phyloP scores from a whole-genome alignment of 2,113 vertebrate species.

The Larimichthys crocea region DNA sequence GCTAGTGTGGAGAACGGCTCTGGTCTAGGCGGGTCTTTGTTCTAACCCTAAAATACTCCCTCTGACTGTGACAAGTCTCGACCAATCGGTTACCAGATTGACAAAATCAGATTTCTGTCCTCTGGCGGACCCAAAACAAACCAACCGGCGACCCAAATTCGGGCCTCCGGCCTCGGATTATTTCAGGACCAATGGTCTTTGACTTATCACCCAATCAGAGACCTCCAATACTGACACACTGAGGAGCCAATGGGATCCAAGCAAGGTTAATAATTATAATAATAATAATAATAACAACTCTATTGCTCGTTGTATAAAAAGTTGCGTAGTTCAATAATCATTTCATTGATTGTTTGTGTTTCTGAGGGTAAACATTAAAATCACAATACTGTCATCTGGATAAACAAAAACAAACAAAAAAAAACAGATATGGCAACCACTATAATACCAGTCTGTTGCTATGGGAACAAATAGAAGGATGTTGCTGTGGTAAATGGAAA shows the following conservation, averaged over 20 bases:
- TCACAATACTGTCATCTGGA: slow-evolving; percentile 82
- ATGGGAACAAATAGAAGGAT: slow-evolving; percentile 40
- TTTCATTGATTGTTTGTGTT: slow-evolving; percentile 59
- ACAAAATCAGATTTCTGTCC: not conserved
- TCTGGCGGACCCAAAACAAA: not conserved
- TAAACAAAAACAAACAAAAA: slow-evolving; percentile 38
- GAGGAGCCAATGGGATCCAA: slow-evolving; percentile 68
- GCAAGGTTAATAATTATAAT: slow-evolving; percentile 44
- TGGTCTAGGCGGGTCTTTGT: slow-evolving; percentile 18
- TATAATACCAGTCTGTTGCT: slow-evolving; percentile 69
- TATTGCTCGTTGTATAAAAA: slow-evolving; percentile 67
- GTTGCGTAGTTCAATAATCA: slow-evolving; percentile 60
- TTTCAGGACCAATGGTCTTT: slow-evolving; percentile 25
- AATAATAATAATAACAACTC: slow-evolving; percentile 36
- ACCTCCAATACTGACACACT: slow-evolving; percentile 72
- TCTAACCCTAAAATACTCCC: slow-evolving; percentile 32
- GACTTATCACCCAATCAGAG: slow-evolving; percentile 64
- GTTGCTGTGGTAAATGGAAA: not conserved
- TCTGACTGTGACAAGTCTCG: slow-evolving; percentile 10
- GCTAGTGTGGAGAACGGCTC: slow-evolving; percentile 16
- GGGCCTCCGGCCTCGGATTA: not conserved
- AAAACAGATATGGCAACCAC: slow-evolving; percentile 64
- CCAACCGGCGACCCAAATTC: not conserved
- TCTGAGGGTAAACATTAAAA: slow-evolving; percentile 75
- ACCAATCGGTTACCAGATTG: slow-evolving; percentile 29